Conservation (phyloP, 2,888 invertebrate species). For the Sinodicranocentrus sp. region DNA sequence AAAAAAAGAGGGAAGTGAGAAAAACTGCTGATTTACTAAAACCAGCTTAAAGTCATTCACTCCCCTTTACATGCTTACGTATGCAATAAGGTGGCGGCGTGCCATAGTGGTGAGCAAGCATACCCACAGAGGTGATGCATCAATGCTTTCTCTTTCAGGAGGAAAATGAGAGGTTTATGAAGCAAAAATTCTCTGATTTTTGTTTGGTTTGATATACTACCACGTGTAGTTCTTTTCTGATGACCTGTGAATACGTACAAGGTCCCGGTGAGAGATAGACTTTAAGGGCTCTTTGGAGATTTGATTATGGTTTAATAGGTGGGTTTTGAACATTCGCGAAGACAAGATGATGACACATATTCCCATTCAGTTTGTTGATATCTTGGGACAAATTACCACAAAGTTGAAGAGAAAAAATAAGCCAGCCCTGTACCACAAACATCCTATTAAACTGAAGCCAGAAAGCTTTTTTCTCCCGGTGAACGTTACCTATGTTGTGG, state of each 20-base stretch:
- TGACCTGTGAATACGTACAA: neutral
- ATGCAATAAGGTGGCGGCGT: neutral
- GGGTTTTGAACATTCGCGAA: neutral
- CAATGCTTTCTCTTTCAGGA: neutral
- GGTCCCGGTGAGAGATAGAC: neutral
- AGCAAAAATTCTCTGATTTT: neutral
- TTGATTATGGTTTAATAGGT: neutral
- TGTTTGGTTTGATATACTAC: neutral
- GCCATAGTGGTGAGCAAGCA: neutral
- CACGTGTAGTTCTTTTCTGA: neutral
- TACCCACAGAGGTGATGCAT: slow-evolving; percentile 2
- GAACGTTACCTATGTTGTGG: slow-evolving; percentile 8
- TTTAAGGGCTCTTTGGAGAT: slow-evolving; percentile 28
- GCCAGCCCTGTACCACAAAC: too few species aligned
- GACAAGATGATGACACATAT: slow-evolving; percentile 11
- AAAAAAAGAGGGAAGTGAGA: neutral
- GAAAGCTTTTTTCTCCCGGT: too few species aligned
- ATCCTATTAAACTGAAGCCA: too few species aligned
- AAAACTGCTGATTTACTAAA: slow-evolving; percentile 32
- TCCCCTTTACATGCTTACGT: slow-evolving; percentile 45
- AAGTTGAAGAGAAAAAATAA: neutral
- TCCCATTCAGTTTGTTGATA: slow-evolving; percentile 1
- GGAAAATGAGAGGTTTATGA: neutral
- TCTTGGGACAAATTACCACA: slow-evolving; percentile 15
- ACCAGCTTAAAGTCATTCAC: slow-evolving; percentile 26